These are phyloP conservation scores for Brachionichthys hirsutus DNA, from an alignment of 2,113 vertebrate species.

Conservation along the genomic window DNA sequence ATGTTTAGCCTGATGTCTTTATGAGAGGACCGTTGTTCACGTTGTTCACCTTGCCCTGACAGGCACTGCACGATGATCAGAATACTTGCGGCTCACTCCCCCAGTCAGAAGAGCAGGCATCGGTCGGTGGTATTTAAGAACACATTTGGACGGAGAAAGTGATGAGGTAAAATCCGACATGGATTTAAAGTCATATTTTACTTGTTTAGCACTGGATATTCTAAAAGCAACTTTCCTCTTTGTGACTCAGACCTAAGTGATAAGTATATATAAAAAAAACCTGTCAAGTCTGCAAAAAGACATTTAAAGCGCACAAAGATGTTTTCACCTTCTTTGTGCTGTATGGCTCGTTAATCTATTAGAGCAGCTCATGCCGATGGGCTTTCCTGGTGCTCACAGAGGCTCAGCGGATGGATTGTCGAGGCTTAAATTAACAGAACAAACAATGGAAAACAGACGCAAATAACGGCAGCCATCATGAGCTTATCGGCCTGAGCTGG, in stretches of 20 bases:
- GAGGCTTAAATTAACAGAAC: constrained; percentile 72
- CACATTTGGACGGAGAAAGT: constrained; percentile 10
- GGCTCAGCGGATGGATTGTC: constrained; percentile 67
- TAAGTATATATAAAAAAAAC: neutral
- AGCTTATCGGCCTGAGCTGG: constrained; percentile 74
- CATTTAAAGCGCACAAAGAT: constrained; percentile 28
- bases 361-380: constrained; percentile 45
- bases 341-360: constrained; percentile 58
- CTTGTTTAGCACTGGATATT: too few relatives aligned
- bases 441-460: constrained; percentile 74
- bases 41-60: constrained; percentile 70
- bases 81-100: constrained; percentile 49
- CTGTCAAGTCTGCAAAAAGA: constrained; percentile 3
- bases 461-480: constrained; percentile 68
- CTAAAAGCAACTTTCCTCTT: neutral
- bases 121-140: constrained; percentile 31
- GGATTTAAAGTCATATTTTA: too few relatives aligned
- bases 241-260: neutral
- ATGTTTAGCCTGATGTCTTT: constrained; percentile 77
- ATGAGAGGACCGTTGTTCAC: constrained; percentile 69
- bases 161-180: neutral
- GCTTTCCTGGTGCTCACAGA: constrained; percentile 51
- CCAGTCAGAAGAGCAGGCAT: constrained; percentile 32
- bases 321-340: constrained; percentile 52
- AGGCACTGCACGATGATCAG: constrained; percentile 57